These are phyloP conservation scores for Parazoanthus darwini DNA, from an alignment of 92 coral and sea anemone genomes.

Conservation along the genomic window DNA sequence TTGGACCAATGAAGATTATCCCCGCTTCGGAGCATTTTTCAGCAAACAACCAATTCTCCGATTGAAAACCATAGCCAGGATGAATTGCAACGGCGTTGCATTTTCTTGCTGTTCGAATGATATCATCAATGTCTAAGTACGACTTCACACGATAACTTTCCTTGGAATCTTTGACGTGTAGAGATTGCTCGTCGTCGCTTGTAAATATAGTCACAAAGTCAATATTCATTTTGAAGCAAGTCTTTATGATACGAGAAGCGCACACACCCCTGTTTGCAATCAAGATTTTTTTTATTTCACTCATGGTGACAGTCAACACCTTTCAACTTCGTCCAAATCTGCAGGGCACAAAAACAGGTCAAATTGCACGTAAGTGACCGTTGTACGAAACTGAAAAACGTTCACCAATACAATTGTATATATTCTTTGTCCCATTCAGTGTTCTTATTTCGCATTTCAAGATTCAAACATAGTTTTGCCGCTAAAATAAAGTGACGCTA, in stretches of 20 bases:
- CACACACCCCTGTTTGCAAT: constrained; percentile 73
- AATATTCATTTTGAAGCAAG: constrained; percentile 59
- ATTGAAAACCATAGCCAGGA: constrained; percentile 73
- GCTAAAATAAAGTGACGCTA: too few species aligned
- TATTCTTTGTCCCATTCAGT: too few species aligned
- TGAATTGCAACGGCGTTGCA: constrained; percentile 53
- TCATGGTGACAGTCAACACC: constrained; percentile 24
- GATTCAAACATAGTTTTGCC: too few species aligned
- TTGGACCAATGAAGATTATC: constrained; percentile 65
- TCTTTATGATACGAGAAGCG: constrained; percentile 58
- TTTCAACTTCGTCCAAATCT: background rate
- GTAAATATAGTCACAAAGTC: constrained; percentile 58
- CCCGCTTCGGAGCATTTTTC: constrained; percentile 51
- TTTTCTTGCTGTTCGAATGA: constrained; percentile 43
- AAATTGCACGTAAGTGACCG: background rate
- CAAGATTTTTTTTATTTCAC: constrained; percentile 46
- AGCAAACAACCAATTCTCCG: constrained; percentile 63
- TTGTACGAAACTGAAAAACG: too few species aligned
- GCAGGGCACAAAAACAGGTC: background rate
- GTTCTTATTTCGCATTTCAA: too few species aligned
- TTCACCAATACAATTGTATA: too few species aligned
- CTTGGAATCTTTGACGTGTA: constrained; percentile 52
- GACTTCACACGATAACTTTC: constrained; percentile 53
- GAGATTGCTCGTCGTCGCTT: constrained; percentile 48
- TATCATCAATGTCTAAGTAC: constrained; percentile 52